Base-by-base conservation (phyloP, 2,888 invertebrate species). In the Xestoiulus laeticollis region DNA sequence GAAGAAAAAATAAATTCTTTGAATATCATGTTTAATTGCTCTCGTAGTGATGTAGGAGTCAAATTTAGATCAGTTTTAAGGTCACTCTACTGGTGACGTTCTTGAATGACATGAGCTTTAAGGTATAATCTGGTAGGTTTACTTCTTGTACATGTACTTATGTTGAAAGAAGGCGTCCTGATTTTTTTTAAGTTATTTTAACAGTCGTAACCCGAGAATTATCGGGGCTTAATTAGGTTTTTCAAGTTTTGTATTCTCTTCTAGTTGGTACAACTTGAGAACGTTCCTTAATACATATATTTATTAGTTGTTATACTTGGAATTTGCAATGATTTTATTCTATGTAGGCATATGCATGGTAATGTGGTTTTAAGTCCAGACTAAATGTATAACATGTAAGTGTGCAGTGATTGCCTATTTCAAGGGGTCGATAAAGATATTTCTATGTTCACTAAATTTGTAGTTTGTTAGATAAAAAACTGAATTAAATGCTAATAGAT, bases 11-110 rank as follows among this genome's bases (percentile, higher is more conserved):
- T 26, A 78, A 78, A 12, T 30, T 30, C 30, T 78, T 30, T 78
- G 30, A 30, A 78, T 14, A 78, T 78, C 78, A 12, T 78, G 78
- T 78, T 78, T 78, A 78, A 78, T 78, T 78, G 78, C 78, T 78
- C 14, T 78, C 12, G 1, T 16, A 78, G 30, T 78, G 14, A 78
- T 30, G 78, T 78, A 14, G 78, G 30, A 78, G 78, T 78, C 78
- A 78, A 30, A 78, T 78, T 78, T 78, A 78, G 78, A 30, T 78
- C 59, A 22, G 12, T 78, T 26, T 26, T 78, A 78, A 78, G 78
- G 30, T 78, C 30, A 10, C 8, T 8, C 78, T 26, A 22, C 26
- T 1, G 26, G 68, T 68, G 68, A 1, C 26, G 78, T 30, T 78
- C 14, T 78, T 30, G 59, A 59, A 59, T 59, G 22, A 59, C 59